Conservation (phyloP, 2,888 invertebrate species). For the Pseudoips prasinana region DNA sequence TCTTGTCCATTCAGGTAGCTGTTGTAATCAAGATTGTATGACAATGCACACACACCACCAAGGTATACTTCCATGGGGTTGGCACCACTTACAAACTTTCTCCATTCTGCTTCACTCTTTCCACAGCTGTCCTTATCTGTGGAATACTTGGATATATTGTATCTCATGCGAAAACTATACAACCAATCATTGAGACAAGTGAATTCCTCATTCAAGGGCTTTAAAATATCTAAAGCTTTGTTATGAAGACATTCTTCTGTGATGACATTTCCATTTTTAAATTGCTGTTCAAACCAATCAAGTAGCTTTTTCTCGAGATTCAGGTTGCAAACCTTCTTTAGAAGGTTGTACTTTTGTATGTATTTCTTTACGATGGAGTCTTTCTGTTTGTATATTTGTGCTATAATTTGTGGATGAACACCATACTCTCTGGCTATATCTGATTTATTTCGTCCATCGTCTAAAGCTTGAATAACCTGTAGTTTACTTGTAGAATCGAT, state of each 20-base stretch:
- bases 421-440: slow-evolving; percentile 44
- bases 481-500: slow-evolving; percentile 39
- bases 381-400: slow-evolving; percentile 41
- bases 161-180: slow-evolving; percentile 35
- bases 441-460: slow-evolving; percentile 41
- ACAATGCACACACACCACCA: slow-evolving; percentile 37
- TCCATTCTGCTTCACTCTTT: slow-evolving; percentile 34
- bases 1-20: slow-evolving; percentile 30
- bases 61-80: slow-evolving; percentile 36
- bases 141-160: slow-evolving; percentile 38
- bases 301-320: slow-evolving; percentile 39
- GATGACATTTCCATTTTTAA: slow-evolving; percentile 29
- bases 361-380: slow-evolving; percentile 38
- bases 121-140: slow-evolving; percentile 22
- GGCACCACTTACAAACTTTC: slow-evolving; percentile 24
- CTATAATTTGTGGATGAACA: slow-evolving; percentile 37
- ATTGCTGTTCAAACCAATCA: slow-evolving; percentile 39
- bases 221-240: slow-evolving; percentile 36
- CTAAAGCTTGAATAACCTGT: slow-evolving; percentile 43
- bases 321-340: slow-evolving; percentile 28
- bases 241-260: slow-evolving; percentile 30
- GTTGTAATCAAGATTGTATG: slow-evolving; percentile 33
- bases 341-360: slow-evolving; percentile 33
- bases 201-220: slow-evolving; percentile 32
- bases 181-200: slow-evolving; percentile 41